Evolutionary conservation across 1,140 invertebrate species (phyloP).

Genomic region (Idris sp.): DNA sequence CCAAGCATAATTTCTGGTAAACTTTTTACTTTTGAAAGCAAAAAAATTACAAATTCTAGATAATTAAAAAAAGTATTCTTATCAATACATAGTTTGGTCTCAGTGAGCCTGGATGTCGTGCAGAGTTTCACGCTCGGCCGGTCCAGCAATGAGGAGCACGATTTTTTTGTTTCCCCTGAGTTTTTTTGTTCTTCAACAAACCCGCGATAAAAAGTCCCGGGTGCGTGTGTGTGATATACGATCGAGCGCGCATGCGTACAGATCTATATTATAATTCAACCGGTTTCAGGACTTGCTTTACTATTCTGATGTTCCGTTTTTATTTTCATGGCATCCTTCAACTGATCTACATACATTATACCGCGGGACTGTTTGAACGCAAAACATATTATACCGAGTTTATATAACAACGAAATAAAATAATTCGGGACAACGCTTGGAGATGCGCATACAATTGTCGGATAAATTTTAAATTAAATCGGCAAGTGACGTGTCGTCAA

Average conservation of each 20-base stretch:
- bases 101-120: slow-evolving; percentile 29
- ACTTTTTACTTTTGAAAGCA: no score
- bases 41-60: no score
- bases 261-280: slow-evolving; percentile 65
- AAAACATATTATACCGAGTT: slow-evolving; percentile 21
- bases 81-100: no score
- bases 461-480: slow-evolving; percentile 39
- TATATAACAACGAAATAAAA: no score
- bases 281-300: slow-evolving; percentile 57
- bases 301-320: slow-evolving; percentile 40
- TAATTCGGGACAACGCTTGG: slow-evolving; percentile 34
- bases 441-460: slow-evolving; percentile 39
- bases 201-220: slow-evolving; percentile 31
- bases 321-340: slow-evolving; percentile 40
- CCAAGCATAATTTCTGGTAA: no score
- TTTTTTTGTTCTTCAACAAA: slow-evolving; percentile 21
- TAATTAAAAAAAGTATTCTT: no score
- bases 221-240: slow-evolving; percentile 57
- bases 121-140: slow-evolving; percentile 62
- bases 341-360: slow-evolving; percentile 51
- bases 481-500: slow-evolving; percentile 14
- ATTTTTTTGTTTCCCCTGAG: slow-evolving; percentile 17
- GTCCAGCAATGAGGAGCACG: slow-evolving; percentile 23
- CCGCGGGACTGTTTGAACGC: slow-evolving; percentile 32
- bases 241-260: slow-evolving; percentile 55